phyloP scores from a whole-genome alignment of 2,888 invertebrate genomes.

The Leptopilina syphax region DNA sequence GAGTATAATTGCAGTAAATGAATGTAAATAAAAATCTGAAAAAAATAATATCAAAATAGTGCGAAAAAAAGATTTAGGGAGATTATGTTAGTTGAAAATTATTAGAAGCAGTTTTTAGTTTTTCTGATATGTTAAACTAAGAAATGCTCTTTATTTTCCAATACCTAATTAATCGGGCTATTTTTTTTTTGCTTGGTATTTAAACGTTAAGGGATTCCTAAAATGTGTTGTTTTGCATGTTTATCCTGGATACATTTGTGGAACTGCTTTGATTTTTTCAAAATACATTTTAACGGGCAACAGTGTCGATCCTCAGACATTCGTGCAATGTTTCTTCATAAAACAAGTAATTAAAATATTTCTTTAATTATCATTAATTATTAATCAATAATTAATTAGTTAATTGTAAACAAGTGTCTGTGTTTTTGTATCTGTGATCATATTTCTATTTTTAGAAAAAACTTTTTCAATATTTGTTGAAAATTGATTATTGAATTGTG shows the following conservation, averaged over 20 bases:
- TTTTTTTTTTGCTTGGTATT: not conserved
- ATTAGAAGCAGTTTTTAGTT: conserved; percentile 12
- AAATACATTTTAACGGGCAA: conserved; percentile 70
- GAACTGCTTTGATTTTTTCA: conserved; percentile 65
- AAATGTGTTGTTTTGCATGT: conserved; percentile 68
- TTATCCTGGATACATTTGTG: conserved; percentile 73
- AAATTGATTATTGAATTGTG: too few relatives aligned
- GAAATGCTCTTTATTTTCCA: not conserved
- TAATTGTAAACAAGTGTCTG: not conserved
- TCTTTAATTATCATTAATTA: too few relatives aligned
- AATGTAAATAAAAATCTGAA: not conserved
- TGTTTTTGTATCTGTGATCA: not conserved
- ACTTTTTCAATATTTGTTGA: not conserved
- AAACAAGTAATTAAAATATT: conserved; percentile 6
- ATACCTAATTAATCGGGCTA: conserved; percentile 18
- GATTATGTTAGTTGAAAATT: not conserved
- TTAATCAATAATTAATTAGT: not conserved
- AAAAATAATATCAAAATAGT: not conserved
- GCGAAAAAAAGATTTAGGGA: not conserved
- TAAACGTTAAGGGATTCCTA: conserved; percentile 55
- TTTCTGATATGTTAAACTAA: not conserved
- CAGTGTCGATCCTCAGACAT: conserved; percentile 68
- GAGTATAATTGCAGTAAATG: too few relatives aligned
- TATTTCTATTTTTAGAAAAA: not conserved
- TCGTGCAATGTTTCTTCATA: conserved; percentile 46